Base-by-base conservation (phyloP, 2,113 vertebrate species). In the Tupaia tana region DNA sequence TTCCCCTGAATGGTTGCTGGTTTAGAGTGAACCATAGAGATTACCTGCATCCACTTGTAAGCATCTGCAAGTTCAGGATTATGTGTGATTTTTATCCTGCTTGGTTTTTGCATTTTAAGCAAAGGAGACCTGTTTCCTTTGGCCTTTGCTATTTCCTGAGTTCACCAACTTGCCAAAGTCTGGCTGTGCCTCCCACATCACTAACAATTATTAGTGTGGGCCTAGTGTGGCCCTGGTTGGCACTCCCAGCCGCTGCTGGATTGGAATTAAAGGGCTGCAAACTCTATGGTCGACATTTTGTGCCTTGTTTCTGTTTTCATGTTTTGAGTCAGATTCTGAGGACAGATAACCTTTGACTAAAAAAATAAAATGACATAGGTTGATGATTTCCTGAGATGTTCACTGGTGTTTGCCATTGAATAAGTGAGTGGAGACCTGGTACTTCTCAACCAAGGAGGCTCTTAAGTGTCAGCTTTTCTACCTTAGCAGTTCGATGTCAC, bases 161-260 rank as follows among this genome's bases (percentile, higher is more conserved):
- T 70, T 67, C 15, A 80, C n/a, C 14, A 64, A 69, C 22, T 64
- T 80, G 64, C 56, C 29, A 9, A 84, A 78, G n/a, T 87, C 82
- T 89, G 70, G 22, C 27, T 61, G 9, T 14, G 8, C 59, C 14
- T 79, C 22, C 6, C 6, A 15, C 16, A n/a, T 96, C 92, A 89
- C 84, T 89, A 96, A 94, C 95, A 94, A 74, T 71, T 59, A 71
- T 84, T 89, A 92, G 73, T 69, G 66, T n/a, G 58, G 16, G 10
- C 61, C 29, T 64, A n/a, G 25, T 11, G 34, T 29, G 12, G 18
- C 89, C 84, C 43, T 69, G 63, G 19, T 83, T 54, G 81, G 59
- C 29, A 43, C 22, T 18, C 9, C 19, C 22, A 67, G 70, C 6
- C 64, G 34, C 69, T 82, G 59, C 29, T 75, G 81, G 85, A 86